Percentiles rank a stretch among this genome's conserved stretches.
These are phyloP conservation scores for Dicycla oo DNA, from an alignment of 2,888 invertebrate genomes.

Conservation along the genomic window DNA sequence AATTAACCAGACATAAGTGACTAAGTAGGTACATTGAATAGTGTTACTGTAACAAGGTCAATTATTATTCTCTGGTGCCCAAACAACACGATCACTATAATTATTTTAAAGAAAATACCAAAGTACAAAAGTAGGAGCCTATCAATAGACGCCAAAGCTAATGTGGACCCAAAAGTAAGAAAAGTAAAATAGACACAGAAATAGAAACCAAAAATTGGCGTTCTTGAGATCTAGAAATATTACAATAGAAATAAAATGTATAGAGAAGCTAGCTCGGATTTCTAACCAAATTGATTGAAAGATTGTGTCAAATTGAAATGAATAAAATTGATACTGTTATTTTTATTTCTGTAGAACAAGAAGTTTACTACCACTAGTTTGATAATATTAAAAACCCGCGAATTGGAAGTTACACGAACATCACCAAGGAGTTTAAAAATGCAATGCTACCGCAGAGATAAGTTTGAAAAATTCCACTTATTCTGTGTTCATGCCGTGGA, in stretches of 20 bases:
- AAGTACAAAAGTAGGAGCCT: too few relatives aligned
- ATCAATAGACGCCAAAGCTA: not conserved
- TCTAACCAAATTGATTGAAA: conserved; percentile 5
- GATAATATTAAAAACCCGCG: not conserved
- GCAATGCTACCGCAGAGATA: not conserved
- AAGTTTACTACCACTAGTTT: too few relatives aligned
- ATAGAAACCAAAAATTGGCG: not conserved
- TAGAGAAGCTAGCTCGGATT: not conserved
- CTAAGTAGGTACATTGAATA: not conserved
- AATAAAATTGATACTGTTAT: not conserved
- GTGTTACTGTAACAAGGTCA: not conserved
- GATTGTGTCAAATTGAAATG: conserved; percentile 7
- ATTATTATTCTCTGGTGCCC: too few relatives aligned
- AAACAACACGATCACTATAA: not conserved
- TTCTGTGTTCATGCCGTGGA: not conserved
- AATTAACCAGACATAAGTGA: not conserved
- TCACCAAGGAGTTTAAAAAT: not conserved
- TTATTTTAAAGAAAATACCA: not conserved
- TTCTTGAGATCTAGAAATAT: not conserved
- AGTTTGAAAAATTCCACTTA: not conserved
- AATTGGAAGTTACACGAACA: not conserved
- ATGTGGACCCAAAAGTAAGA: not conserved
- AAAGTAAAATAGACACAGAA: not conserved
- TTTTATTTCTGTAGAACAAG: too few relatives aligned
- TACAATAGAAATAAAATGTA: conserved; percentile 3